Percentiles rank a stretch among this genome's conserved stretches.
Evolutionary conservation across 2,888 invertebrate species (phyloP).

Genomic region (Melitaea athalia): DNA sequence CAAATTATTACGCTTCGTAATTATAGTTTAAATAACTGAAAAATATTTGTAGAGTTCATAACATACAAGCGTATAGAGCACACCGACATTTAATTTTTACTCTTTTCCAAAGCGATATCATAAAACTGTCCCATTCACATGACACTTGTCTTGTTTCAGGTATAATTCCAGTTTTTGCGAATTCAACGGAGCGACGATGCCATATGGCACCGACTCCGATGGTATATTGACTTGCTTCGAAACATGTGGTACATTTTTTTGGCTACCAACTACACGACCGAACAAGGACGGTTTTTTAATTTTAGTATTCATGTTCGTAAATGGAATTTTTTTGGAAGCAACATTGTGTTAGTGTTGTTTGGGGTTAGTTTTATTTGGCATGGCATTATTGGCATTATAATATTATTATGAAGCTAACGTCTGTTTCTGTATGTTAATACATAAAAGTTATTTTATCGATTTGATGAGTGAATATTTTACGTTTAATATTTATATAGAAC

Average conservation of each 20-base stretch:
- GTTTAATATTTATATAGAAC: neutral
- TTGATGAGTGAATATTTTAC: too few species aligned
- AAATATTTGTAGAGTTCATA: too few species aligned
- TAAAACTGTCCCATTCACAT: conserved; percentile 24
- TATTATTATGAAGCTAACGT: too few species aligned
- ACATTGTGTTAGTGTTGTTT: too few species aligned
- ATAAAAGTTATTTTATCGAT: too few species aligned
- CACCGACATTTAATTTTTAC: conserved; percentile 7
- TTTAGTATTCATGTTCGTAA: neutral
- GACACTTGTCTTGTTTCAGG: conserved; percentile 39
- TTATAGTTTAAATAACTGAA: too few species aligned
- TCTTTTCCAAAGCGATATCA: conserved; percentile 16
- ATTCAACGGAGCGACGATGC: conserved; percentile 33
- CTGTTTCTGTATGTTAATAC: too few species aligned
- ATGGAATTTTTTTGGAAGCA: neutral
- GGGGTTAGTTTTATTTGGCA: too few species aligned
- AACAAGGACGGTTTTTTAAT: neutral
- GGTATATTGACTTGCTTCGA: conserved; percentile 32
- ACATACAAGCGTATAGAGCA: too few species aligned
- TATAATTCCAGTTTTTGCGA: conserved; percentile 37
- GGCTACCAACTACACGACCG: neutral
- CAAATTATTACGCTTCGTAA: too few species aligned
- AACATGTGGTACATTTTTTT: conserved; percentile 31
- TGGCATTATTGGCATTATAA: too few species aligned
- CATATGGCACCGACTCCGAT: conserved; percentile 35